phyloP scores from a whole-genome alignment of 2,888 invertebrate genomes.

The Ryuthela nishihirai region DNA sequence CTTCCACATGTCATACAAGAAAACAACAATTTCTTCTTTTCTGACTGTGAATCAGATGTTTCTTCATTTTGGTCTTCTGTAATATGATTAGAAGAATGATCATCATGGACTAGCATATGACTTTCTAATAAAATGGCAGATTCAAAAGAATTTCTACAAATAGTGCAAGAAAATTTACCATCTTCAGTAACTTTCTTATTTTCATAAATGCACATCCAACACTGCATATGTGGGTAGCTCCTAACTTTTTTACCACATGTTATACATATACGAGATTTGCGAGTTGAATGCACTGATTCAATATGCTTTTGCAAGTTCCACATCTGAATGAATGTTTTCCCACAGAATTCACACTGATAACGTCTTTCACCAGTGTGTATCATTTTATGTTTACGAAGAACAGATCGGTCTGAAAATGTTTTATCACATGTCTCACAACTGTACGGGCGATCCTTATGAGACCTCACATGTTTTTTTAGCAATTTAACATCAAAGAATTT shows the following conservation, averaged over 20 bases:
- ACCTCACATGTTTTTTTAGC: slow-evolving; percentile 6
- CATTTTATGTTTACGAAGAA: slow-evolving; percentile 3
- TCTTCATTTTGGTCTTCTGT: not conserved
- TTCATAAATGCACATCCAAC: not conserved
- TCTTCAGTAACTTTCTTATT: slow-evolving; percentile 2
- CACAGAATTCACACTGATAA: slow-evolving; percentile 6
- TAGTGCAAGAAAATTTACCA: slow-evolving; percentile 4
- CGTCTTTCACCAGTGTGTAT: not conserved
- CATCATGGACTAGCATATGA: not conserved
- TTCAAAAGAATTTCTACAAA: not conserved
- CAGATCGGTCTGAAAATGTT: not conserved
- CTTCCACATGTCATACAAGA: not conserved
- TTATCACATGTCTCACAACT: not conserved
- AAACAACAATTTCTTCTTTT: not conserved
- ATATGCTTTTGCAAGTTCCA: slow-evolving; percentile 7
- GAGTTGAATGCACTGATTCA: not conserved
- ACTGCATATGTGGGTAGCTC: not conserved
- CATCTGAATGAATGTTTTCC: not conserved
- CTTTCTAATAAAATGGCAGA: not conserved
- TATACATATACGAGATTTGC: not conserved
- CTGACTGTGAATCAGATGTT: not conserved
- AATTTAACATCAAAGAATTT: slow-evolving; percentile 4
- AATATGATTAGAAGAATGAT: too few species aligned
- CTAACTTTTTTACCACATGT: not conserved
- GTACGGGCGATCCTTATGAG: slow-evolving; percentile 6